Conservation (phyloP, 2,797 vertebrate genomes). For the Sebastes steindachneri region DNA sequence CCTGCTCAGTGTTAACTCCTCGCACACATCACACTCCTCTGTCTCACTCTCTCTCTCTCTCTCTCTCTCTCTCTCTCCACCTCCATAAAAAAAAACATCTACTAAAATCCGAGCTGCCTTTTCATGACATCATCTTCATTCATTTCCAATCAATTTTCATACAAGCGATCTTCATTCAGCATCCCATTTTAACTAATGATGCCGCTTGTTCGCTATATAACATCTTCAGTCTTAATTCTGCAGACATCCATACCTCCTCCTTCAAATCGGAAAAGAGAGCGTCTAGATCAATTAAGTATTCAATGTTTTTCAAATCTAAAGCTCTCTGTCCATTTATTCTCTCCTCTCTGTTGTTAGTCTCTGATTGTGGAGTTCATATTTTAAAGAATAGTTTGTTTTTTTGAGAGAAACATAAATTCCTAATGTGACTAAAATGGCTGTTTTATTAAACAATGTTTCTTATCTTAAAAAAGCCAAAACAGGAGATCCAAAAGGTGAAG, state of each 20-base stretch:
- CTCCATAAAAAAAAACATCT: conserved; percentile 20
- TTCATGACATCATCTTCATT: conserved; percentile 21
- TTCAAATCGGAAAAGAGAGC: background rate
- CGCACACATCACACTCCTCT: conserved; percentile 29
- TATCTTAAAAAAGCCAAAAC: background rate
- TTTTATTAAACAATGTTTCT: background rate
- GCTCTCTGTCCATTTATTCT: background rate
- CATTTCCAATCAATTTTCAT: background rate
- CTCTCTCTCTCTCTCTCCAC: background rate
- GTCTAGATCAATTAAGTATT: conserved; percentile 2
- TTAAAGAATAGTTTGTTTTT: background rate
- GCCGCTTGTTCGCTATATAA: background rate
- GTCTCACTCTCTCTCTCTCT: background rate
- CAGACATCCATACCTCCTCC: background rate
- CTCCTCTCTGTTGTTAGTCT: background rate
- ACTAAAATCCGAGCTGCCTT: conserved; percentile 14
- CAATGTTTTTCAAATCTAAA: background rate
- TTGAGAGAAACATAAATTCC: background rate
- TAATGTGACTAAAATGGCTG: background rate
- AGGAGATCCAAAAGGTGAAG: background rate
- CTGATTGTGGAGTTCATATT: background rate
- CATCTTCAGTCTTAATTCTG: conserved; percentile 12
- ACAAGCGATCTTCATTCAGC: background rate
- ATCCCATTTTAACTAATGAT: conserved; percentile 23
- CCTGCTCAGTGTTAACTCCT: conserved; percentile 56